Percentiles rank a stretch among this genome's conserved stretches.
Conservation (phyloP, 2,113 vertebrate species). For the Heterocephalus glaber region DNA sequence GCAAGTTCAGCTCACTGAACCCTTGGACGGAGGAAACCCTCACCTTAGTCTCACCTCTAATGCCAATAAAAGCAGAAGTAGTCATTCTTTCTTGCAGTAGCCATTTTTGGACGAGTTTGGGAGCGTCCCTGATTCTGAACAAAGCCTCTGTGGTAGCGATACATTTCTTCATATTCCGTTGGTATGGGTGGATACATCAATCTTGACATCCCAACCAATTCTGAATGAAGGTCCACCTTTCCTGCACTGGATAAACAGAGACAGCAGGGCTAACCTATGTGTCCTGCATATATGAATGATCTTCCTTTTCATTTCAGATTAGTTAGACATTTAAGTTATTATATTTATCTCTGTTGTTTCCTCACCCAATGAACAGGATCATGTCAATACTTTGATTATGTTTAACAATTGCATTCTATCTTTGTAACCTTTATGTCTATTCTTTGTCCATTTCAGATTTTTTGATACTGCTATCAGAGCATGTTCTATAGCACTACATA, state of each 20-base stretch:
- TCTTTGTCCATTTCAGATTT: neutral
- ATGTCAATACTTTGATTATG: neutral
- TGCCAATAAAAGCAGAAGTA: neutral
- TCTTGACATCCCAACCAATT: neutral
- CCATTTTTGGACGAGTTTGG: neutral
- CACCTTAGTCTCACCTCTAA: neutral
- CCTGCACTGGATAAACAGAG: neutral
- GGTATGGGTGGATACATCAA: neutral
- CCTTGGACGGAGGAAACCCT: neutral
- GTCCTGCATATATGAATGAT: neutral
- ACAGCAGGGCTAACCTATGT: neutral
- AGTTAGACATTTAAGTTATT: neutral
- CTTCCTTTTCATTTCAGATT: slow-evolving; percentile 11
- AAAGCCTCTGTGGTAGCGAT: neutral
- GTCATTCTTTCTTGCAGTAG: neutral
- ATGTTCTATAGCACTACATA: neutral
- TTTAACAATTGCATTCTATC: neutral
- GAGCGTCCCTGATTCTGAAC: neutral
- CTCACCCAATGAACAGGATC: neutral
- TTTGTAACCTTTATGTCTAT: neutral
- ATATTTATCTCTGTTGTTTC: neutral
- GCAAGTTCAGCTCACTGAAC: neutral
- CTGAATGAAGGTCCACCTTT: neutral
- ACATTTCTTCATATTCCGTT: neutral
- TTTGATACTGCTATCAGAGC: neutral